Evolutionary conservation across 2,113 vertebrate genomes (phyloP), one percentile per base, ranked within the genome.

Genomic region (Catharus minimus): DNA sequence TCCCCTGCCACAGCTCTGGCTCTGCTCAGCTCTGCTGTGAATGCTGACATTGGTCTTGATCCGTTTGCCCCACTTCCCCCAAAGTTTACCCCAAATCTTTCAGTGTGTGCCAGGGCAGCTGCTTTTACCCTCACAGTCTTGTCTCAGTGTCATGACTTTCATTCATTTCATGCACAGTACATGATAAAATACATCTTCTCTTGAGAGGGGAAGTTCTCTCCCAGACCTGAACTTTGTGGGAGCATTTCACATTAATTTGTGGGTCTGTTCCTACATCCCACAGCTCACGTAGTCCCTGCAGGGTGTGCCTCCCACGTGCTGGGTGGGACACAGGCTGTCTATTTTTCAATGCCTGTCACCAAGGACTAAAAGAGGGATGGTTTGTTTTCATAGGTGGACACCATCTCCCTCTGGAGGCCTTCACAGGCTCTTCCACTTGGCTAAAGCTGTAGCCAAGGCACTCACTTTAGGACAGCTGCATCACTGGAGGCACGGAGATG

Each of bases 381-480:
- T 52, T 62, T 32, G 73, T 84, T 44, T 30, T 47, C 84, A 91
- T 33, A 87, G 89, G 50, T 82, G 89, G 78, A 93, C 91, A 93
- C 91, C 93, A 91, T 91, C 94, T 95, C 95, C 95, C 93, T 93
- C 91, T 95, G 89, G 91, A 96, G 93, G 94, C 94, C 94, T 95
- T 65, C 30, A 41, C 75, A 55, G 67, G 84, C 78, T 92, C 67
- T 89, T 96, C 81, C 78, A 76, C 67, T 43, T 43, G 57, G 36
- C 73, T 80, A 49, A 30, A 39, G 38, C 65, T 78, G 61, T 2
- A 84, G 53, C 38, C 15, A n/a, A 92, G 62, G 26, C 69, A 57
- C 24, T 71, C 27, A 2, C 27, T 90, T 62, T 7, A 41, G 26
- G 44, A 67, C 39, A 80, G 83, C 61, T 86, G 73, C 76, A 75